Percentiles rank a stretch among this genome's conserved stretches.
phyloP scores from a whole-genome alignment of 2,888 invertebrate genomes.

The Drosophila differens region DNA sequence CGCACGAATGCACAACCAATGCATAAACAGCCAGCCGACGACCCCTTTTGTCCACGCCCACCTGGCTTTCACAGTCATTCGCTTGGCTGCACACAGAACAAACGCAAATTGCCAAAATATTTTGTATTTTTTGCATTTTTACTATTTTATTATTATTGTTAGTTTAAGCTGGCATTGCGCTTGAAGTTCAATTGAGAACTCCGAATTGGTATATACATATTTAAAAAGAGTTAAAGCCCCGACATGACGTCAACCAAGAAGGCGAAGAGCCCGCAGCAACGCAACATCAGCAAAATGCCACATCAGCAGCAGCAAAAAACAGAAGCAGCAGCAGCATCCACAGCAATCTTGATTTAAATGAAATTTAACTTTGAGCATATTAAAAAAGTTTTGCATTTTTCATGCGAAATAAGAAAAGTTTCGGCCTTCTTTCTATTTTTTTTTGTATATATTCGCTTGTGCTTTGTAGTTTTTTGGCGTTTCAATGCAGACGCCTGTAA shows the following conservation, averaged over 20 bases:
- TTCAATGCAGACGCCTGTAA: conserved; percentile 21
- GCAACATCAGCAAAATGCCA: conserved; percentile 26
- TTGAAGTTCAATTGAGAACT: conserved; percentile 39
- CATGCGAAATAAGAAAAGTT: conserved; percentile 79
- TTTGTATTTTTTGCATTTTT: conserved; percentile 18
- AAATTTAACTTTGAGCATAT: conserved; percentile 79
- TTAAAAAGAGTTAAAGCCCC: conserved; percentile 56
- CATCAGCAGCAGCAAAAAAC: conserved; percentile 22
- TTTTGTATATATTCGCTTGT: conserved; percentile 2
- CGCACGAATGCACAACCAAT: conserved; percentile 46
- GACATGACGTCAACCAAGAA: conserved; percentile 36
- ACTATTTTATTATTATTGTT: conserved; percentile 8
- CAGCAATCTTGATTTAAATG: conserved; percentile 77
- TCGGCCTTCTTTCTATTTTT: conserved; percentile 51
- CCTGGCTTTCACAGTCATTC: conserved; percentile 35
- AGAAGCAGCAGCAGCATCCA: conserved; percentile 36
- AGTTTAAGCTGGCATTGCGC: conserved; percentile 20
- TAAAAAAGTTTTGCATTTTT: conserved; percentile 78
- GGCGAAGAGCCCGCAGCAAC: conserved; percentile 26
- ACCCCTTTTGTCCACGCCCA: conserved; percentile 6
- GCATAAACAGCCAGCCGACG: conserved; percentile 50
- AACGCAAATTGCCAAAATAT: conserved; percentile 54
- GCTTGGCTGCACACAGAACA: conserved; percentile 61
- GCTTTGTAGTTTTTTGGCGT: conserved; percentile 45
- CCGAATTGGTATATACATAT: not conserved